Evolutionary conservation across 2,113 vertebrate genomes (phyloP).

Genomic region (Calidris pugnax): DNA sequence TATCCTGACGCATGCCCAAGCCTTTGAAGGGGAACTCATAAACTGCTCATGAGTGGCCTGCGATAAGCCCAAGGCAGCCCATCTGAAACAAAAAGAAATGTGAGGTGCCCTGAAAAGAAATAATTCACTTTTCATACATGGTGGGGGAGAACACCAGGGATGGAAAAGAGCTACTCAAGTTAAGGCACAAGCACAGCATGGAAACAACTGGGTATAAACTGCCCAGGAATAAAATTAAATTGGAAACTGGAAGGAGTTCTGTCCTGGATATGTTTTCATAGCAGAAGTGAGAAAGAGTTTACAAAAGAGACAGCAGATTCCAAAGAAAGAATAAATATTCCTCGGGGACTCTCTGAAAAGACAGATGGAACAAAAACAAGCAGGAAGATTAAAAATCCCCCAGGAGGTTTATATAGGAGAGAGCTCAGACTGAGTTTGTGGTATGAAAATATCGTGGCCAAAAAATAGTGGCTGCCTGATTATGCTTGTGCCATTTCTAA

Average conservation of each 20-base stretch:
- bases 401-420: neutral
- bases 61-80: neutral
- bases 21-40: constrained; percentile 11
- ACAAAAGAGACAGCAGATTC: constrained; percentile 44
- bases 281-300: constrained; percentile 47
- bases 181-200: neutral
- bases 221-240: constrained; percentile 37
- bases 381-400: constrained; percentile 14
- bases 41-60: neutral
- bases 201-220: constrained; percentile 10
- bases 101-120: neutral
- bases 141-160: neutral
- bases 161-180: neutral
- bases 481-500: neutral
- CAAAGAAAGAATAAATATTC: constrained; percentile 36
- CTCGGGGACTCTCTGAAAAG: neutral
- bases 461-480: neutral
- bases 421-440: neutral
- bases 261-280: constrained; percentile 22
- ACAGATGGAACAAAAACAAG: constrained; percentile 41
- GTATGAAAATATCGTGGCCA: neutral
- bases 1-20: neutral
- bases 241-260: constrained; percentile 29
- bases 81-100: neutral
- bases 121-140: neutral